Evolutionary conservation across 2,113 vertebrate genomes (phyloP).

Genomic region (Gymnocephalus cernua): DNA sequence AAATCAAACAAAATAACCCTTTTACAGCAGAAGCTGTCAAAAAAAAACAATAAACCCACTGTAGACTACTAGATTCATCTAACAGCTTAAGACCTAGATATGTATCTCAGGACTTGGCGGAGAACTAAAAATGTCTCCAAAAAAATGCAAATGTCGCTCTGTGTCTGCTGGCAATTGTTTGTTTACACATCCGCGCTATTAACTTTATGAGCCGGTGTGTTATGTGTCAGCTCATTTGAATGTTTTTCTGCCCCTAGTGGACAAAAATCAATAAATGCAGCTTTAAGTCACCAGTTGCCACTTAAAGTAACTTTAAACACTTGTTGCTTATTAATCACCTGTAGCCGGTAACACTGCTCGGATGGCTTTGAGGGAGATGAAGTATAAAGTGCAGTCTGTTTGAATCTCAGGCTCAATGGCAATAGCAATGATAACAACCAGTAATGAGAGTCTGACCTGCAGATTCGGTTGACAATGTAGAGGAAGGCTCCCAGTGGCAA

Average conservation of each 20-base stretch:
- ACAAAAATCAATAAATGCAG: not conserved
- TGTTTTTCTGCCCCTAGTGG: not conserved
- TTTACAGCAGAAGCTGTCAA: not conserved
- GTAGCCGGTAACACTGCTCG: not conserved
- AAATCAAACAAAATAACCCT: not conserved
- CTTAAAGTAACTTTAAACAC: not conserved
- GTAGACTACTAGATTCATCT: no score
- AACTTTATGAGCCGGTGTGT: not conserved
- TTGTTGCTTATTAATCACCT: not conserved
- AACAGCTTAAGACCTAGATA: not conserved
- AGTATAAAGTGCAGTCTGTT: not conserved
- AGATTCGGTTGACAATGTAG: constrained; percentile 82
- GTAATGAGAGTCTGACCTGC: constrained; percentile 80
- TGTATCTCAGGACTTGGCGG: not conserved
- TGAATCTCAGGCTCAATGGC: not conserved
- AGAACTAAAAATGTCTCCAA: not conserved
- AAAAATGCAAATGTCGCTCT: not conserved
- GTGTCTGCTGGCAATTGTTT: not conserved
- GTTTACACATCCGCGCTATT: not conserved
- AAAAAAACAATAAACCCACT: no score
- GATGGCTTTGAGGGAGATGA: not conserved
- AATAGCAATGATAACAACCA: not conserved
- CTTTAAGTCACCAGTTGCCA: not conserved
- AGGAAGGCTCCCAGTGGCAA: constrained; percentile 84
- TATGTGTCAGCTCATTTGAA: not conserved